Evolutionary conservation across 2,888 invertebrate species (phyloP).

Genomic region (Scaptomyza parva): DNA sequence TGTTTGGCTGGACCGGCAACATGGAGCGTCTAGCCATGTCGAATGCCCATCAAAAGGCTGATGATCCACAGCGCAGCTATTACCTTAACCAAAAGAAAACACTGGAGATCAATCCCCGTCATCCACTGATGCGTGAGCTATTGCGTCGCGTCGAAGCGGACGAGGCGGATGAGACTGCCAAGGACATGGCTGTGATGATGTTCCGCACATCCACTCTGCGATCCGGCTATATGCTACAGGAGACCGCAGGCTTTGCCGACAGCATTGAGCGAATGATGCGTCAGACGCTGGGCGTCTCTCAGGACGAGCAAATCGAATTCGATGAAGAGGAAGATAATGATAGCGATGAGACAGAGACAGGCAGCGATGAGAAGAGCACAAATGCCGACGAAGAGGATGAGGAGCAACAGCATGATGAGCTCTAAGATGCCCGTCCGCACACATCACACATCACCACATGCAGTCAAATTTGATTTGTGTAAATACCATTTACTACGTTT

Average conservation of each 20-base stretch:
- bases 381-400: conserved; percentile 84
- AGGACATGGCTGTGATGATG: conserved; percentile 94
- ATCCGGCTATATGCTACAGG: conserved; percentile 96
- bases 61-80: conserved; percentile 94
- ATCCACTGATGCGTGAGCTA: conserved; percentile 97
- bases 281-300: conserved; percentile 90
- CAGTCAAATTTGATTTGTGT: conserved; percentile 48
- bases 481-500: conserved; percentile 49
- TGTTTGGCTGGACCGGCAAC: conserved; percentile 99
- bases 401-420: conserved; percentile 87
- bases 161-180: conserved; percentile 91
- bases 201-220: conserved; percentile 96
- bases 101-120: conserved; percentile 98
- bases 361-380: conserved; percentile 83
- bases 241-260: conserved; percentile 94
- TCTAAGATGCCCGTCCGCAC: conserved; percentile 84
- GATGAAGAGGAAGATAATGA: conserved; percentile 85
- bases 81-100: conserved; percentile 98
- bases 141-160: conserved; percentile 92
- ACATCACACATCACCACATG: conserved; percentile 10
- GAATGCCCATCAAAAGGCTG: conserved; percentile 98
- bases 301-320: conserved; percentile 88
- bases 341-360: conserved; percentile 81
- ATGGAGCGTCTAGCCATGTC: conserved; percentile 98
- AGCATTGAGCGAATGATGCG: conserved; percentile 96